A percentile compares a stretch with the other conserved stretches of the same genome.
Conservation (phyloP, 2,797 vertebrate species). For the Scomberomorus guttatus region DNA sequence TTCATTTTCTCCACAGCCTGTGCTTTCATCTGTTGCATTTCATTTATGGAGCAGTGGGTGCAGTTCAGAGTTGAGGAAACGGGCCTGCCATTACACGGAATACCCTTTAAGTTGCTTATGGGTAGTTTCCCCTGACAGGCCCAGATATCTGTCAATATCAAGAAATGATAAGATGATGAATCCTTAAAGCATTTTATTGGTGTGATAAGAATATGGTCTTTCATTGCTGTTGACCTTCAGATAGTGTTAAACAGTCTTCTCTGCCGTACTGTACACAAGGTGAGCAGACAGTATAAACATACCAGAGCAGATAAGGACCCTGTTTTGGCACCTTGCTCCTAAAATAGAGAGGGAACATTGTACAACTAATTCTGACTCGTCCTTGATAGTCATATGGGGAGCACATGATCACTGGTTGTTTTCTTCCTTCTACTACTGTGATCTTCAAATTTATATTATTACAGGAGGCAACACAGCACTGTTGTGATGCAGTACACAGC, state of each 20-base stretch:
- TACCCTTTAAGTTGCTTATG: not conserved
- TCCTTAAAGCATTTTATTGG: not conserved
- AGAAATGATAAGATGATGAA: not conserved
- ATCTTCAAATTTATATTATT: not conserved
- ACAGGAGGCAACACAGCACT: not conserved
- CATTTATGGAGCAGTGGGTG: conserved; percentile 12
- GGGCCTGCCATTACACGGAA: conserved; percentile 22
- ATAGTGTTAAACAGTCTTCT: not conserved
- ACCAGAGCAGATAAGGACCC: not conserved
- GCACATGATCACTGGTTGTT: not conserved
- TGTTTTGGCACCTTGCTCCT: conserved; percentile 11
- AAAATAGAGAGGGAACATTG: not conserved
- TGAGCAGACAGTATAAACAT: not conserved
- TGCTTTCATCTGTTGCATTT: conserved; percentile 80
- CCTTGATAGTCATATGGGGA: not conserved
- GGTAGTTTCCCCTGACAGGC: conserved; percentile 20
- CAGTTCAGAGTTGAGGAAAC: conserved; percentile 28
- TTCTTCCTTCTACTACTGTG: not conserved
- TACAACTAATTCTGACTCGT: not conserved
- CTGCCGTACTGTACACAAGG: conserved; percentile 6
- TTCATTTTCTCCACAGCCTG: conserved; percentile 61
- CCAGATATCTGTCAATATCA: not conserved
- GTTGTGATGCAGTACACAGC: not conserved
- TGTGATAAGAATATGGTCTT: not conserved
- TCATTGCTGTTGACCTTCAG: conserved; percentile 45